Evolutionary conservation across 1,140 invertebrate genomes (phyloP).

Genomic region (Antheraea mylitta): DNA sequence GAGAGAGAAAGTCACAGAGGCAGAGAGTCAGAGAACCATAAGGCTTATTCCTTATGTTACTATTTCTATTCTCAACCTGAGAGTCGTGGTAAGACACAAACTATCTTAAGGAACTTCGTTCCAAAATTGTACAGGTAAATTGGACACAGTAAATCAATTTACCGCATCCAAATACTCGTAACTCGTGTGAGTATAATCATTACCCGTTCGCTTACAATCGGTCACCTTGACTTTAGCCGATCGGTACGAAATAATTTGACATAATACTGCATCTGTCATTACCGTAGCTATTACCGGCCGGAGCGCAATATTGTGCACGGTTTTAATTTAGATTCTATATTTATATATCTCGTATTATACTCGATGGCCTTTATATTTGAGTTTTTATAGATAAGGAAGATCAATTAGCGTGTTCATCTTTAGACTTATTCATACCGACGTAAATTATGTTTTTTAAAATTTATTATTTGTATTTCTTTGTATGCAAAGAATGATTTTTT

Average conservation of each 20-base stretch:
- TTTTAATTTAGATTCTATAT: conserved; percentile 36
- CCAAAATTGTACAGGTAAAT: not conserved
- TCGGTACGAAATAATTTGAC: conserved; percentile 73
- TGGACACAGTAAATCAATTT: not conserved
- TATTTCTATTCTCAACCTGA: no score
- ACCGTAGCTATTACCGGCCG: conserved; percentile 45
- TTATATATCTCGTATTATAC: not conserved
- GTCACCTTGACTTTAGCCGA: conserved; percentile 73
- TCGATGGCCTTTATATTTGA: not conserved
- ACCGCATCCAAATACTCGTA: conserved; percentile 16
- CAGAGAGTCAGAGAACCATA: no score
- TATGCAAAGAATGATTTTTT: no score
- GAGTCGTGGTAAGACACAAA: no score
- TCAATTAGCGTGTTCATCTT: not conserved
- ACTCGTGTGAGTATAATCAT: conserved; percentile 32
- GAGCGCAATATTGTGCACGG: conserved; percentile 26
- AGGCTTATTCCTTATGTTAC: no score
- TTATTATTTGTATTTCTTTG: no score
- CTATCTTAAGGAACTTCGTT: no score
- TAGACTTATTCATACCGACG: not conserved
- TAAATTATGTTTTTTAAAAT: not conserved
- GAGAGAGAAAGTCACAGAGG: no score
- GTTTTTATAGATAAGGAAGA: not conserved
- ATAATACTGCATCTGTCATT: conserved; percentile 67
- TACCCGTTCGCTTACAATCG: conserved; percentile 50